Evolutionary conservation across 2,888 invertebrate species (phyloP).

Genomic region (Meghimatium bilineatum): DNA sequence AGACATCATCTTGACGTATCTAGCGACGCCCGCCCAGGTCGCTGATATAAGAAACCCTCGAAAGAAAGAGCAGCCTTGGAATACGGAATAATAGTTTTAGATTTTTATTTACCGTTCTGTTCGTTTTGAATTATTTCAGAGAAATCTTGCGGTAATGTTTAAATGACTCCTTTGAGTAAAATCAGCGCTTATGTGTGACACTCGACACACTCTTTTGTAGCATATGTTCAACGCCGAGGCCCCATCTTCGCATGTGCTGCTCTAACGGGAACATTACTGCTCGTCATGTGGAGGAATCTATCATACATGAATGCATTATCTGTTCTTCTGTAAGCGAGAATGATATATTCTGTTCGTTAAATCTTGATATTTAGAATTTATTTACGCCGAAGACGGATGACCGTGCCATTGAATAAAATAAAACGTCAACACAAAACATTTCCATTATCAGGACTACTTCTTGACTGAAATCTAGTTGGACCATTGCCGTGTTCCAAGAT

Average conservation of each 20-base stretch:
- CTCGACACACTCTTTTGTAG: neutral
- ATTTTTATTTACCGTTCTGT: slow-evolving; percentile 9
- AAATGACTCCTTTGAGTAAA: slow-evolving; percentile 9
- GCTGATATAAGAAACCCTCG: slow-evolving; percentile 16
- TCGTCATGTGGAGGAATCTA: too few species aligned
- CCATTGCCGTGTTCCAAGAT: too few species aligned
- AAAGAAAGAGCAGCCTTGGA: slow-evolving; percentile 14
- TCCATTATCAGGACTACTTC: too few species aligned
- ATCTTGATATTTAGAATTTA: too few species aligned
- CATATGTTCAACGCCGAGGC: neutral
- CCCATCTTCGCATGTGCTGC: neutral
- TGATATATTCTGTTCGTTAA: too few species aligned
- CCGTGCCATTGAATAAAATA: too few species aligned
- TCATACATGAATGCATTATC: too few species aligned
- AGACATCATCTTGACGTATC: slow-evolving; percentile 11
- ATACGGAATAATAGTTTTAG: neutral
- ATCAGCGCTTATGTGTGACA: neutral
- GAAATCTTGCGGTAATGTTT: slow-evolving; percentile 1
- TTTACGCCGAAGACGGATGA: too few species aligned
- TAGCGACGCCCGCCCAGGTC: slow-evolving; percentile 8
- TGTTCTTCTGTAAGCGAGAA: too few species aligned
- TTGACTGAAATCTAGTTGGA: too few species aligned
- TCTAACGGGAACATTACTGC: too few species aligned
- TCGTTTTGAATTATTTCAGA: neutral
- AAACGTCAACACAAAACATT: too few species aligned